These are phyloP conservation scores for Meta bourneti DNA, from an alignment of 2,888 invertebrate genomes.

Conservation along the genomic window DNA sequence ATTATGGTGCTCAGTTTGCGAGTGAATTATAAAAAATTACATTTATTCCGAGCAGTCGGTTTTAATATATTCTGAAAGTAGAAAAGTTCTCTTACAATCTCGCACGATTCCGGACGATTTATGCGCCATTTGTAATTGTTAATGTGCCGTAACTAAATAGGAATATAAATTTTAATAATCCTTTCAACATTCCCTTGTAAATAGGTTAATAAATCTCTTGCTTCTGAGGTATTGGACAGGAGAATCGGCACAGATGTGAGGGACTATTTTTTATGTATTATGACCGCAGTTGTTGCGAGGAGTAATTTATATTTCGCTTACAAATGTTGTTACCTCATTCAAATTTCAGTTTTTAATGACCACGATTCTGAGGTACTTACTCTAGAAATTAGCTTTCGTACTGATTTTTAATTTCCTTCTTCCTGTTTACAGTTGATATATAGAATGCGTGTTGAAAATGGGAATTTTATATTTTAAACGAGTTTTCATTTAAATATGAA, in stretches of 20 bases:
- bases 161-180: slow-evolving; percentile 56
- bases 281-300: neutral
- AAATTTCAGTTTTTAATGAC: neutral
- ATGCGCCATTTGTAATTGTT: slow-evolving; percentile 42
- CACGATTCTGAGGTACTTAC: too few species aligned
- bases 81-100: neutral
- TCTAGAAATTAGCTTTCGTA: too few species aligned
- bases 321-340: neutral
- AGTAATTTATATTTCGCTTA: slow-evolving; percentile 6
- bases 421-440: too few species aligned
- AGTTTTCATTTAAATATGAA: too few species aligned
- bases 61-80: neutral
- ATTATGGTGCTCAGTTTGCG: neutral
- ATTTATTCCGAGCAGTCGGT: neutral
- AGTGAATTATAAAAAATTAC: neutral
- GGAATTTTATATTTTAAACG: too few species aligned
- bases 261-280: neutral
- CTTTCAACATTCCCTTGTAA: neutral
- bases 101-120: slow-evolving; percentile 20
- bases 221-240: slow-evolving; percentile 4
- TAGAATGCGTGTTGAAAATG: too few species aligned
- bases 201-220: slow-evolving; percentile 53
- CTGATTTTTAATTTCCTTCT: too few species aligned
- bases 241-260: slow-evolving; percentile 16
- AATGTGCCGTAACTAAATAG: slow-evolving; percentile 58